Evolutionary conservation across 2,888 invertebrate species (phyloP).

Genomic region (Andricus quercusramuli): DNA sequence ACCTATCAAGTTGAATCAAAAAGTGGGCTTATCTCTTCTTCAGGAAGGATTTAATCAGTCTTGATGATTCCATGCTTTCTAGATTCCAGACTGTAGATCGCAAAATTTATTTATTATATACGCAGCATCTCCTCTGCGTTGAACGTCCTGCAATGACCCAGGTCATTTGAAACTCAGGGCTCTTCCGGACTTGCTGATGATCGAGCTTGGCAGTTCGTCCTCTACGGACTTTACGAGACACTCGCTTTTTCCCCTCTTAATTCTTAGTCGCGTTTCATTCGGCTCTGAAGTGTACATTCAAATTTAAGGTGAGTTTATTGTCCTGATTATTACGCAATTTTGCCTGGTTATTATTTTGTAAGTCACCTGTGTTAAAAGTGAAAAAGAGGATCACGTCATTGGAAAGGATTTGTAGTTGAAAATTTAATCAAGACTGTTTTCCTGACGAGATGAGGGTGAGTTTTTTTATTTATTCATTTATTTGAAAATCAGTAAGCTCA

Average conservation of each 20-base stretch:
- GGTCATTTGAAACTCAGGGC: constrained; percentile 46
- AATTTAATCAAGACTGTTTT: neutral
- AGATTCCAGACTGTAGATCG: neutral
- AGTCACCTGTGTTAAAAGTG: neutral
- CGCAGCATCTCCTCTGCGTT: constrained; percentile 31
- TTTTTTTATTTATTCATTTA: too few relatives aligned
- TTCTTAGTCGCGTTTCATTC: neutral
- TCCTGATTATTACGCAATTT: neutral
- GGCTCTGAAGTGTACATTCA: neutral
- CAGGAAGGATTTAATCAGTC: neutral
- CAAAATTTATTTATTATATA: constrained; percentile 18
- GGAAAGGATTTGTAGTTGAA: constrained; percentile 52
- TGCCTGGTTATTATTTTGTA: neutral
- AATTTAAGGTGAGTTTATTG: neutral
- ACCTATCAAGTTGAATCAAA: neutral
- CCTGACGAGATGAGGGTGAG: neutral
- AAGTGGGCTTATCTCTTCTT: neutral
- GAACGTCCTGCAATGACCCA: constrained; percentile 38
- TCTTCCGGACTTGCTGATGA: constrained; percentile 42
- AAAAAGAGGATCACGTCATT: constrained; percentile 1
- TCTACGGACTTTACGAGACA: constrained; percentile 10
- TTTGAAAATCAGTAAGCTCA: too few relatives aligned
- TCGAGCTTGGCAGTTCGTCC: constrained; percentile 30
- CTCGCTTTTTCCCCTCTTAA: constrained; percentile 18
- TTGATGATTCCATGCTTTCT: neutral